A percentile compares a stretch with the other conserved stretches of the same genome.
Conservation (phyloP, 2,888 invertebrate genomes). For the Pocota personata region DNA sequence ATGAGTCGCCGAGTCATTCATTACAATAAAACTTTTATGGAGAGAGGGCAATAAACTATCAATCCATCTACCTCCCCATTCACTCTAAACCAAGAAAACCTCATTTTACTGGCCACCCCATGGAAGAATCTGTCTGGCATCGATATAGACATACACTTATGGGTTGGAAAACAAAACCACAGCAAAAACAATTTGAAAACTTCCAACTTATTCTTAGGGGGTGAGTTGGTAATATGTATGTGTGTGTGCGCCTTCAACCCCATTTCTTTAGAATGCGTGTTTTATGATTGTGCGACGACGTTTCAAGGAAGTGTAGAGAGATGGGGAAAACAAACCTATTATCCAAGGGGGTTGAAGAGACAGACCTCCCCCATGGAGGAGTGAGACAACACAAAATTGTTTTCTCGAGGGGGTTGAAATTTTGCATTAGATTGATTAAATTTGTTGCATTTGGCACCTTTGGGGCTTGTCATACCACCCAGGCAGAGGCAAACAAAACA, state of each 20-base stretch:
- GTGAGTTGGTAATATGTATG: conserved; percentile 1
- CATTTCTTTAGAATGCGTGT: conserved; percentile 42
- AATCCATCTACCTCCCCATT: conserved; percentile 40
- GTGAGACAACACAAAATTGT: conserved; percentile 40
- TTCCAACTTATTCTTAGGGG: conserved; percentile 46
- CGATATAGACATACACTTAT: conserved; percentile 57
- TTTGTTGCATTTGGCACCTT: conserved; percentile 52
- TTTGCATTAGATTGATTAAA: conserved; percentile 70
- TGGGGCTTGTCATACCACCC: conserved; percentile 53
- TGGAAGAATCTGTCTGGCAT: conserved; percentile 66
- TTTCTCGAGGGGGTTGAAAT: conserved; percentile 8
- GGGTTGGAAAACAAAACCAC: conserved; percentile 60
- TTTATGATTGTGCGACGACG: conserved; percentile 27
- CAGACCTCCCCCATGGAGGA: conserved; percentile 15
- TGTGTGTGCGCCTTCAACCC: conserved; percentile 24
- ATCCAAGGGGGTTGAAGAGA: conserved; percentile 1
- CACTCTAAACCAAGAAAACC: conserved; percentile 57
- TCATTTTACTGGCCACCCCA: conserved; percentile 51
- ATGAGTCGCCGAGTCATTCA: conserved; percentile 64
- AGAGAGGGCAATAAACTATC: conserved; percentile 72
- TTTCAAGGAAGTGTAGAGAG: neutral
- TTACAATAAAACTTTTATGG: conserved; percentile 65
- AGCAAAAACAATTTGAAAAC: conserved; percentile 68
- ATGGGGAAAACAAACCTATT: conserved; percentile 41
- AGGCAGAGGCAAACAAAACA: neutral